phyloP scores from a whole-genome alignment of 2,888 invertebrate genomes.

The Helicoverpa assulta region DNA sequence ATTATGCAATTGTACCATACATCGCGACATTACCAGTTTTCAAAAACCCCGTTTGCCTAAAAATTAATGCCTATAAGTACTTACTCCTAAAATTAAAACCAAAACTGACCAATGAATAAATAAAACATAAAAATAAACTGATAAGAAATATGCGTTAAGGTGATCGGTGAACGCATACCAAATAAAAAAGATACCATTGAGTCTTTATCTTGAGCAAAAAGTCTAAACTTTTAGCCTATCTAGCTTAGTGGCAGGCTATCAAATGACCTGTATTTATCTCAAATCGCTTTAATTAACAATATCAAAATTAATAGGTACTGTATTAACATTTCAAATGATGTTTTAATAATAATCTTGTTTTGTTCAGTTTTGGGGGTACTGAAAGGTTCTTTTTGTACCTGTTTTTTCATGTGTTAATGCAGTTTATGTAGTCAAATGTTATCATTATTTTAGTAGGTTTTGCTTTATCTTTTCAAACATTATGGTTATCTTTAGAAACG shows the following conservation, averaged over 20 bases:
- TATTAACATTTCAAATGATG: constrained; percentile 45
- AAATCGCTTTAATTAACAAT: constrained; percentile 53
- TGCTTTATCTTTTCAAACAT: too few species aligned
- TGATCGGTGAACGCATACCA: constrained; percentile 54
- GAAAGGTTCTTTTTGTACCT: constrained; percentile 30
- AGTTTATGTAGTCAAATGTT: background rate
- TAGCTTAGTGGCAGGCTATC: constrained; percentile 63
- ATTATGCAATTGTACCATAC: too few species aligned
- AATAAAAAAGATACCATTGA: constrained; percentile 45
- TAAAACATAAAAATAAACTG: background rate
- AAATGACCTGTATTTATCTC: constrained; percentile 64
- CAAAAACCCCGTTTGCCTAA: background rate
- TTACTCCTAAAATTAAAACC: too few species aligned
- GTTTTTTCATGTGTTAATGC: background rate
- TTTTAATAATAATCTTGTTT: constrained; percentile 44
- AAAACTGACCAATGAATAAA: background rate
- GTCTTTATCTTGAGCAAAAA: constrained; percentile 64
- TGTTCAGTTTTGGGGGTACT: constrained; percentile 36
- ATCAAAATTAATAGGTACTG: constrained; percentile 40
- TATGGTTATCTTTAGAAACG: too few species aligned
- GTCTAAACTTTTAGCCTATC: constrained; percentile 78
- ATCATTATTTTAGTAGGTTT: too few species aligned
- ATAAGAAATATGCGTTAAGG: constrained; percentile 56
- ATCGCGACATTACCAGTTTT: background rate
- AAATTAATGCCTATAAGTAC: background rate